Evolutionary conservation across 2,888 invertebrate genomes (phyloP).

Genomic region (Thymelicus lineola): DNA sequence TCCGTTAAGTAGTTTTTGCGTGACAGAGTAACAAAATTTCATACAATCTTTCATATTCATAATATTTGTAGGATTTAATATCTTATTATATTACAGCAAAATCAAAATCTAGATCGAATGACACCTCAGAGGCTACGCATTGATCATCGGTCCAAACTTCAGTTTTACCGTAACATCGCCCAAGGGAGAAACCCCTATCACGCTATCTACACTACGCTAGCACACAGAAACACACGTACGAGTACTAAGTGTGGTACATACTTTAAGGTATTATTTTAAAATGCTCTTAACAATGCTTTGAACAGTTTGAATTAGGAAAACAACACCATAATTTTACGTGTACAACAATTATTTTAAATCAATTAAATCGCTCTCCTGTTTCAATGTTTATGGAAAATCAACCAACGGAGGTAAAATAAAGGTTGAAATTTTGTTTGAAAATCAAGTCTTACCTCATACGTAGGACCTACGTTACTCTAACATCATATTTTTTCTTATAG

Average conservation of each 20-base stretch:
- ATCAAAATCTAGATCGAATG: conserved; percentile 70
- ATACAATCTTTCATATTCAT: no score
- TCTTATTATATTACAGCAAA: conserved; percentile 44
- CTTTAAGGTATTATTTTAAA: background rate
- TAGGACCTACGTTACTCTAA: no score
- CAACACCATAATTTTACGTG: no score
- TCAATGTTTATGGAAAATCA: no score
- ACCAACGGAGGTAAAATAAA: no score
- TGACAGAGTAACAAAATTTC: no score
- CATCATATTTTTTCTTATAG: no score
- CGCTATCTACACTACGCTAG: conserved; percentile 61
- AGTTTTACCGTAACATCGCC: conserved; percentile 75
- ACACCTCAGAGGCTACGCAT: conserved; percentile 72
- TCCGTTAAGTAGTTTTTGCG: no score
- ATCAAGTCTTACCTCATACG: no score
- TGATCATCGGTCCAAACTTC: conserved; percentile 76
- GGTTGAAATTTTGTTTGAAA: no score
- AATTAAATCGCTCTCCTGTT: no score
- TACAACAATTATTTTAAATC: background rate
- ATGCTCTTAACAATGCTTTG: background rate
- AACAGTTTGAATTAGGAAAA: no score
- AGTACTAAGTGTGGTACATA: conserved; percentile 4
- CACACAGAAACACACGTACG: conserved; percentile 39
- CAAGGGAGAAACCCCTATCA: conserved; percentile 65
- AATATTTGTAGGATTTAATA: conserved; percentile 2